Evolutionary conservation across 2,113 vertebrate species (phyloP), one percentile per base, ranked within the genome.

Genomic region (Heloderma charlesbogerti): DNA sequence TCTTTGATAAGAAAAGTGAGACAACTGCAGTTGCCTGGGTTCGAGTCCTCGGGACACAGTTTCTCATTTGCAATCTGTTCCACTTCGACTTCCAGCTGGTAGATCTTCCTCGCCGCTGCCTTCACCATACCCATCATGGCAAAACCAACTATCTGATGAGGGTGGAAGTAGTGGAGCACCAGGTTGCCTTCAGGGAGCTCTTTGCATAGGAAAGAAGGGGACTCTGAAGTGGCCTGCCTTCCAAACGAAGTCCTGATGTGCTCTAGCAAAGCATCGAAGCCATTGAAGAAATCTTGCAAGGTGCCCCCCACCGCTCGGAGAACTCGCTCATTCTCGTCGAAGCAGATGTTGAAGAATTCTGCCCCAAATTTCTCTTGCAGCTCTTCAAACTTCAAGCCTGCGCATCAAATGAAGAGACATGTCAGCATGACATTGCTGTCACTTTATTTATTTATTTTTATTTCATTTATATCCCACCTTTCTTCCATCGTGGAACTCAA

Each of bases 251-350:
- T 99, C 96, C 99, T 98, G 96, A 99, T 99, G 94, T 99, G 99
- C 95, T 99, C 99, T 96, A 99, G 97, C 94, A 99, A 97, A 94
- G 99, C 99, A 80, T 99, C 99, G 63, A 99, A 99, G 94, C 99
- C 99, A 89, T 99, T 99, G 96, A 99, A 99, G 96, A 99, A 99
- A 96, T 99, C 99, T 96, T 99, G 99, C 95, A 99, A 97, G 25
- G 98, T 99, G 71, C 98, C 98, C 12, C 99, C 99, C 4, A 99
- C 98, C 43, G 99, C 99, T 81, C 99, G 98, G 86, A 99, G 98
- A 81, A 99, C 99, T 91, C 99, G 97, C 86, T 99, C 99, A 3
- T 99, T 99, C 96, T 99, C 99, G 84, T 99, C 98, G 93, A 99
- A 99, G 96, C 99, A 99, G 93, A 98, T 97, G 91, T 98, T 98